These are phyloP conservation scores for Camelus dromedarius DNA, from an alignment of 2,113 vertebrate species.

Conservation along the genomic window DNA sequence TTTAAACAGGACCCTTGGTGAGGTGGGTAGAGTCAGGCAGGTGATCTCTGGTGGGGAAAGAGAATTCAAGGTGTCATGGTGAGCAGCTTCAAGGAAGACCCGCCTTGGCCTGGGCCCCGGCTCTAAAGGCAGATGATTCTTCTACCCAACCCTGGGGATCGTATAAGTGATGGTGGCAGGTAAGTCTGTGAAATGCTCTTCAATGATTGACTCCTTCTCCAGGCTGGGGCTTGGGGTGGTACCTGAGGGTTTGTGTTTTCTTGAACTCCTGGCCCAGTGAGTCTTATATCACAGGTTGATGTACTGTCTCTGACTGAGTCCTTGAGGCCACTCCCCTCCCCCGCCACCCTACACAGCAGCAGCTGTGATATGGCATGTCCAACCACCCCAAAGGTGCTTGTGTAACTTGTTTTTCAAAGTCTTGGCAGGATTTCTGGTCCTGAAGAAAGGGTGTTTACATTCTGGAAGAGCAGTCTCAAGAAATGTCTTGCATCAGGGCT, in stretches of 20 bases:
- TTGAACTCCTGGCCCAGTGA: background rate
- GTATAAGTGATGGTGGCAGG: background rate
- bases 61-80: background rate
- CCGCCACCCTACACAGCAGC: background rate
- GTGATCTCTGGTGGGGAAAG: background rate
- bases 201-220: background rate
- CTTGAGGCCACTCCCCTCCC: background rate
- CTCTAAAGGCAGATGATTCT: background rate
- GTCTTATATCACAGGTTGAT: background rate
- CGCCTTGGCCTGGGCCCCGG: background rate
- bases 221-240: background rate
- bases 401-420: constrained; percentile 75
- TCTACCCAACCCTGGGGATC: background rate
- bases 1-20: background rate
- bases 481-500: background rate
- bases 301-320: background rate
- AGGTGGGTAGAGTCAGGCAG: background rate
- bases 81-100: background rate
- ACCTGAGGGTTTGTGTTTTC: background rate
- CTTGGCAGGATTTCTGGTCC: constrained; percentile 65
- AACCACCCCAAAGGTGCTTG: constrained; percentile 57
- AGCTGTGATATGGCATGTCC: background rate
- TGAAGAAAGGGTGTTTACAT: constrained; percentile 68
- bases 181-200: background rate
- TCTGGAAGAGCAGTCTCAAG: constrained; percentile 48